A percentile compares a stretch with the other conserved stretches of the same genome.
phyloP scores from a whole-genome alignment of 2,113 vertebrate genomes.

The Ciconia stormi region DNA sequence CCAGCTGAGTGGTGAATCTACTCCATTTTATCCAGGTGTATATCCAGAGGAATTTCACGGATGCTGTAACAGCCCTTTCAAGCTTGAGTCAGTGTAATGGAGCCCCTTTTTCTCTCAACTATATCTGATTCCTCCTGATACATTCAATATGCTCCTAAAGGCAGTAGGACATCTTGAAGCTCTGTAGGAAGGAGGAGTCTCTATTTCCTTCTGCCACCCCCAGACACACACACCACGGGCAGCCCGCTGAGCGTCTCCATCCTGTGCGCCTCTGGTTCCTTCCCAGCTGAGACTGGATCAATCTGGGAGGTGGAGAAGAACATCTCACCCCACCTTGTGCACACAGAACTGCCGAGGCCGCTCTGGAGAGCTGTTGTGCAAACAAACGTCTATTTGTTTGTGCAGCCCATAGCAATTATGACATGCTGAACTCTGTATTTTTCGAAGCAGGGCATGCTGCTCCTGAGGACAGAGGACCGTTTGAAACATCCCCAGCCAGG shows the following conservation, averaged over 20 bases:
- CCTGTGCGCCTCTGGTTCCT: accelerated
- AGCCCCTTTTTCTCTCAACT: neutral
- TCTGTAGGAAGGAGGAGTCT: neutral
- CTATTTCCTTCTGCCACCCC: neutral
- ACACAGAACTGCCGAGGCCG: neutral
- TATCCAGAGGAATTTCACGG: neutral
- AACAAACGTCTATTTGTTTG: neutral
- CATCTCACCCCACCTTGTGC: neutral
- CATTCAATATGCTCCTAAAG: neutral
- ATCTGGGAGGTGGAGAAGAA: neutral
- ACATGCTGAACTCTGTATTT: neutral
- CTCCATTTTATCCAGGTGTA: accelerated
- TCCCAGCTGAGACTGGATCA: neutral
- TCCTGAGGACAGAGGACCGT: neutral
- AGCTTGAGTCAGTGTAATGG: neutral
- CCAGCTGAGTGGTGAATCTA: neutral
- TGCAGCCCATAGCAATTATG: neutral
- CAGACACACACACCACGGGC: neutral
- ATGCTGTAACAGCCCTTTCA: neutral
- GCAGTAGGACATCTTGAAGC: neutral
- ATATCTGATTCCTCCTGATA: neutral
- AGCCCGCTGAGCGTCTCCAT: neutral
- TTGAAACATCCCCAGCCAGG: neutral
- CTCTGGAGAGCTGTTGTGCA: conserved; percentile 6
- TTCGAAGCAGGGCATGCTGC: neutral